These are phyloP conservation scores for Danio albolineatus DNA, from an alignment of 2,797 vertebrate species.

Conservation along the genomic window DNA sequence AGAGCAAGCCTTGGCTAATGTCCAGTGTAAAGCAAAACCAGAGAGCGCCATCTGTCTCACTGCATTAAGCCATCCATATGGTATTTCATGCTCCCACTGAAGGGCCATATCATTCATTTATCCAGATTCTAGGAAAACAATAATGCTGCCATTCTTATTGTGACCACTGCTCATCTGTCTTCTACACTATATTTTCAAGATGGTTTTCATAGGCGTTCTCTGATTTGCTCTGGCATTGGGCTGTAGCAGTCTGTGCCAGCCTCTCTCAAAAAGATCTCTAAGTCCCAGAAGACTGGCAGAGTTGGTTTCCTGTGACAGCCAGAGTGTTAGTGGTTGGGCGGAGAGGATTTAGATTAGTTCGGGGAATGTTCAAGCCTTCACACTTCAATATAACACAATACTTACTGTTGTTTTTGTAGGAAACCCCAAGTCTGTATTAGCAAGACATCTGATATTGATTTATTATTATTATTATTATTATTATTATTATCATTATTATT, in stretches of 20 bases:
- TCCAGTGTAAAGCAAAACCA: constrained; percentile 53
- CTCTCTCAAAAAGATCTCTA: constrained; percentile 10
- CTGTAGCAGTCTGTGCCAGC: neutral
- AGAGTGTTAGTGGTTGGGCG: neutral
- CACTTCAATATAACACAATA: neutral
- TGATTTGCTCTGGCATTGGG: constrained; percentile 11
- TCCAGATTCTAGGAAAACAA: constrained; percentile 38
- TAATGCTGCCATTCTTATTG: neutral
- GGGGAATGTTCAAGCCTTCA: neutral
- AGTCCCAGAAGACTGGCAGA: constrained; percentile 27
- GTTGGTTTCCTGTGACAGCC: constrained; percentile 12
- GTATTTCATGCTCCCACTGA: constrained; percentile 36
- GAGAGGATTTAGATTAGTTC: constrained; percentile 19
- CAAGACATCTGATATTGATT: neutral
- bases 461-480: neutral
- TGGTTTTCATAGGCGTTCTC: constrained; percentile 15
- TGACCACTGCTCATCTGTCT: constrained; percentile 21
- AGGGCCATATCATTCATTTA: constrained; percentile 6
- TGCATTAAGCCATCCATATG: constrained; percentile 52
- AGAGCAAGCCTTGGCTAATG: constrained; percentile 21
- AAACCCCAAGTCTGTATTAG: neutral
- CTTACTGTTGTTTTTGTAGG: neutral
- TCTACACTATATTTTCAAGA: constrained; percentile 23
- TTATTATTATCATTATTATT: too few species aligned
- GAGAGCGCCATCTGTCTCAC: constrained; percentile 44